Evolutionary conservation across 1,140 invertebrate species (phyloP), one percentile per base, ranked within the genome.

Genomic region (Teleogryllus occipitalis): DNA sequence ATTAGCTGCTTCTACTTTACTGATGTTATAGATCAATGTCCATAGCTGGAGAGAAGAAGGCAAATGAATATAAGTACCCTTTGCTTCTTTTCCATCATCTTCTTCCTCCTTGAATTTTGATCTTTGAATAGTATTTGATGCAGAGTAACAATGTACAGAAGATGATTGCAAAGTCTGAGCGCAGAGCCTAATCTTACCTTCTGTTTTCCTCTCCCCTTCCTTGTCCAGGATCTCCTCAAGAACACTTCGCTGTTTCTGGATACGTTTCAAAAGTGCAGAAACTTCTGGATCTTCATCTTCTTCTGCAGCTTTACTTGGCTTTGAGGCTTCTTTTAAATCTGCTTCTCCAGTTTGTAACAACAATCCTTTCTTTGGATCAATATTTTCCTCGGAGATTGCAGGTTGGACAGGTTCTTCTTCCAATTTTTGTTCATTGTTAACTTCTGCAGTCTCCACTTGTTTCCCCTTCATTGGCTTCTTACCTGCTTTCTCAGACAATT

Each of bases 221-320:
- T 90, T 88, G 84, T 89, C 90, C 80, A 92, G 85, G 82, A 93
- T 92, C 85, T 93, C 91, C 81, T 91, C 90, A 82, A 93, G 87
- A 82, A 91, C 89, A 84, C 89, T 91, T 84, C 91, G 88, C 84
- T 93, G 91, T 82, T 89, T 89, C 84, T 91, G 89, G 81, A 91
- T 90, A 81, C 91, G 87, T 83, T 87, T 88, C 27, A 93, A 87
- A 75, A 93, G 86, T 80, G 88, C 89, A 84, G 91, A 90, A 81
- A 92, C 77, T 47, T 80, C 75, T 47, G 75, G 54, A 49, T 83
- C 81, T 72, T 83, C 81, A 76, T 83, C 83, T 81, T 83, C 82
- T 18, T 80, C 80, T 46, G 80, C 80, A 75, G 81, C 78, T 46
- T 80, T 81, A n/a, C 79, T 12, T 74, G 46, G 14, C 15, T 7